Evolutionary conservation across 2,113 vertebrate species (phyloP).

Genomic region (Aspiorhynchus laticeps): DNA sequence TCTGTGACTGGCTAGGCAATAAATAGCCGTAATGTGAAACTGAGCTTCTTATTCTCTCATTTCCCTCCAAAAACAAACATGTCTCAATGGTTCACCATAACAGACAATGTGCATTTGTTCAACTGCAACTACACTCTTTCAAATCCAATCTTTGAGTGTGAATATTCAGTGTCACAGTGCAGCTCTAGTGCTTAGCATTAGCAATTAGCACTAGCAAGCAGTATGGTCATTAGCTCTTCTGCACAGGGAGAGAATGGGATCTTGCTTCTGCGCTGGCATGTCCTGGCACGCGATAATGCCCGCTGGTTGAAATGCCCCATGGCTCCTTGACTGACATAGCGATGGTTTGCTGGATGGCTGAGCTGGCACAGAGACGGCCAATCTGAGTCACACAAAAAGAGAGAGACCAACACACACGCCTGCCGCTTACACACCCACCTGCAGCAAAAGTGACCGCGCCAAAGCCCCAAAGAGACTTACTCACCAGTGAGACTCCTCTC

Average conservation of each 20-base stretch:
- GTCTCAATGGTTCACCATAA: neutral
- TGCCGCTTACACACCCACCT: constrained; percentile 36
- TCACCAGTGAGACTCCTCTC: constrained; percentile 70
- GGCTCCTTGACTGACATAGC: constrained; percentile 65
- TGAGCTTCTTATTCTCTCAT: constrained; percentile 25
- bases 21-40: constrained; percentile 21
- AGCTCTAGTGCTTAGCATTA: constrained; percentile 6
- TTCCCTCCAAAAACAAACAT: constrained; percentile 38
- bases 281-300: constrained; percentile 60
- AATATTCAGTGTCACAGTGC: neutral
- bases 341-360: constrained; percentile 61
- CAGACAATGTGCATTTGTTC: constrained; percentile 39
- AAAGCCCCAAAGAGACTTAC: constrained; percentile 72
- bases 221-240: constrained; percentile 15
- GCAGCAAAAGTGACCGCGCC: constrained; percentile 19
- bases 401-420: constrained; percentile 23
- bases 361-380: constrained; percentile 39
- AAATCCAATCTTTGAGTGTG: constrained; percentile 24
- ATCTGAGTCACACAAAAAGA: constrained; percentile 39
- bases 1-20: neutral
- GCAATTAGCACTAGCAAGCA: neutral
- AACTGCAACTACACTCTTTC: neutral
- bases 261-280: constrained; percentile 62
- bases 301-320: constrained; percentile 61
- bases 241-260: constrained; percentile 31